These are phyloP conservation scores for Eremophila alpestris DNA, from an alignment of 2,797 vertebrate species.

Conservation along the genomic window DNA sequence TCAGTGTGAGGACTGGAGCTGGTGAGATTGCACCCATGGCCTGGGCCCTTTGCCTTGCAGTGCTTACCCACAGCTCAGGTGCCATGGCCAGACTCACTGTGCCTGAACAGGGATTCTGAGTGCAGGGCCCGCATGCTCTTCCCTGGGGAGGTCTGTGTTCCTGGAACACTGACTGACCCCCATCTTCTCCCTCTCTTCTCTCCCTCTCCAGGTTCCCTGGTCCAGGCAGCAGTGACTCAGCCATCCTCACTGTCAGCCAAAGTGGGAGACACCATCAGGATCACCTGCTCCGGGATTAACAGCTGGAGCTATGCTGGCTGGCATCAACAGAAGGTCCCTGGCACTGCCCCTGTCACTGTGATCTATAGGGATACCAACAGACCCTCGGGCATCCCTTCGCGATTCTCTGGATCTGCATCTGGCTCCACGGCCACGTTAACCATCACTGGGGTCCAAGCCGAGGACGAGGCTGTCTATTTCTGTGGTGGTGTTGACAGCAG, in stretches of 20 bases:
- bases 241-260: fast-evolving
- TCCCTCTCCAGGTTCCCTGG: background rate
- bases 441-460: background rate
- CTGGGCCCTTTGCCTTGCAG: background rate
- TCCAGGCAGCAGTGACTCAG: background rate
- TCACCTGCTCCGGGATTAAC: background rate
- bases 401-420: fast-evolving
- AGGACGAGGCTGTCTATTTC: background rate
- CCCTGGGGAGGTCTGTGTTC: background rate
- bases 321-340: background rate
- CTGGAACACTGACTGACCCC: background rate
- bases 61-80: background rate
- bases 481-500: fast-evolving
- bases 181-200: background rate
- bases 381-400: background rate
- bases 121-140: too few relatives aligned
- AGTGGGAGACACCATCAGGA: fast-evolving
- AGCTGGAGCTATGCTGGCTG: background rate
- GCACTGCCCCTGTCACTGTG: background rate
- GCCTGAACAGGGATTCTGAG: fast-evolving
- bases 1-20: fast-evolving
- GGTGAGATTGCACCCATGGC: fast-evolving
- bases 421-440: background rate
- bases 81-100: fast-evolving
- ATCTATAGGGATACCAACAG: fast-evolving